Evolutionary conservation across 1,140 invertebrate species (phyloP).

Genomic region (Octopus bimaculoides): DNA sequence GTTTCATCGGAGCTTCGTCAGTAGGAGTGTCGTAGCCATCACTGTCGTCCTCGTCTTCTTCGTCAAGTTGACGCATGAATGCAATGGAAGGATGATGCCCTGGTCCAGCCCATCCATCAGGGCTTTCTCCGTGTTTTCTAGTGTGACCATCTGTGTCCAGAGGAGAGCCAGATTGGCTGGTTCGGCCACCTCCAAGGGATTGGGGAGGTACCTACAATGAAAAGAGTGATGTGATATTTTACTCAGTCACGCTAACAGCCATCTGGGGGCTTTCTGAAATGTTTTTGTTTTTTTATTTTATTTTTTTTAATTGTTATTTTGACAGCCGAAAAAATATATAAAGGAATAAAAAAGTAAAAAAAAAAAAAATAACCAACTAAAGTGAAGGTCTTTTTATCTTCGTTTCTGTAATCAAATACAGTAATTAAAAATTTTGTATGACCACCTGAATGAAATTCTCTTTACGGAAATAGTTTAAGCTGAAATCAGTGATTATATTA

Average conservation of each 20-base stretch:
- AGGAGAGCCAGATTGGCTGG: neutral
- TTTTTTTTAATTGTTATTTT: no score
- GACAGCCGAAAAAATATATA: neutral
- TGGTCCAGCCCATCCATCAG: neutral
- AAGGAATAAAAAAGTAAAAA: neutral
- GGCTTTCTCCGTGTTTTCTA: neutral
- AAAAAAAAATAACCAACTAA: no score
- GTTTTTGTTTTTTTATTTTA: no score
- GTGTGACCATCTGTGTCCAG: neutral
- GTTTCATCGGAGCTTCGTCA: neutral
- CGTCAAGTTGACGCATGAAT: neutral
- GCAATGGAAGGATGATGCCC: neutral
- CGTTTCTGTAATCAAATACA: no score
- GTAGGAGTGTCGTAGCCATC: conserved; percentile 1
- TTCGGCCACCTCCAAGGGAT: neutral
- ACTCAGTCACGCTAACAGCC: neutral
- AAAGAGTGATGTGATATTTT: conserved; percentile 1
- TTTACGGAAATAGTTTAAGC: no score
- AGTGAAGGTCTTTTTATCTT: no score
- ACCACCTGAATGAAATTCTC: no score
- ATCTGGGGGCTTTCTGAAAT: neutral
- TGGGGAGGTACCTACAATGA: conserved; percentile 4
- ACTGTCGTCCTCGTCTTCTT: neutral
- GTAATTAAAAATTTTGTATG: no score
- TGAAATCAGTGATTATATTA: no score